Percentiles rank a stretch among this genome's conserved stretches.
Conservation (phyloP, 1,140 invertebrate species). For the Hirudo medicinalis region DNA sequence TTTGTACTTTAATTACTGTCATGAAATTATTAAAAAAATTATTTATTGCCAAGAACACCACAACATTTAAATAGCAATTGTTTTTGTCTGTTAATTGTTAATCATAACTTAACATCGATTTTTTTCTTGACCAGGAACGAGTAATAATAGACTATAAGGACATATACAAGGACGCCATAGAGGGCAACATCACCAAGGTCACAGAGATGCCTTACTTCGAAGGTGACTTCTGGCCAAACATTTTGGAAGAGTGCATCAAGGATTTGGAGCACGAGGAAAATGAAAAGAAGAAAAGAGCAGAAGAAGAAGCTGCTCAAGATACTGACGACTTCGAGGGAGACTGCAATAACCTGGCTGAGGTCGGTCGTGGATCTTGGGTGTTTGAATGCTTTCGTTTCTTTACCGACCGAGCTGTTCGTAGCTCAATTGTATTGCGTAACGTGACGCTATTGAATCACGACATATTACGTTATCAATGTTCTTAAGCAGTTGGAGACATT, state of each 20-base stretch:
- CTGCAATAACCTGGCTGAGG: constrained; percentile 1
- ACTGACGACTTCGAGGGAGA: constrained; percentile 8
- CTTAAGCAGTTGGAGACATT: constrained; percentile 20
- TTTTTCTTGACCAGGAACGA: constrained; percentile 67
- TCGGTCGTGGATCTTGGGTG: neutral
- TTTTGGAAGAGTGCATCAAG: constrained; percentile 95
- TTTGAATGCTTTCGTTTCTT: neutral
- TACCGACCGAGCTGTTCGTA: no score
- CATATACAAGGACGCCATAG: constrained; percentile 10
- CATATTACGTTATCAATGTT: no score
- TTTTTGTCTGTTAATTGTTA: no score
- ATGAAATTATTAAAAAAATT: no score
- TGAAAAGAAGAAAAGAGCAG: constrained; percentile 8
- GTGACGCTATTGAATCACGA: no score
- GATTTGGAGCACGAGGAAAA: constrained; percentile 64
- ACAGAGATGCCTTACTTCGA: constrained; percentile 97
- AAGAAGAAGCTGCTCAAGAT: constrained; percentile 11
- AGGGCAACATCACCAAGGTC: constrained; percentile 42
- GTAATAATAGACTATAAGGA: constrained; percentile 96
- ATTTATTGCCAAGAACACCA: no score
- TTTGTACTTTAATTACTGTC: no score
- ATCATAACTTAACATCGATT: no score
- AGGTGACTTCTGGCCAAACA: constrained; percentile 99
- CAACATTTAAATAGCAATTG: no score
- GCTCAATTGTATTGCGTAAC: no score